Evolutionary conservation across 2,113 vertebrate species (phyloP), one percentile per base, ranked within the genome.

Genomic region (Proteles cristata): DNA sequence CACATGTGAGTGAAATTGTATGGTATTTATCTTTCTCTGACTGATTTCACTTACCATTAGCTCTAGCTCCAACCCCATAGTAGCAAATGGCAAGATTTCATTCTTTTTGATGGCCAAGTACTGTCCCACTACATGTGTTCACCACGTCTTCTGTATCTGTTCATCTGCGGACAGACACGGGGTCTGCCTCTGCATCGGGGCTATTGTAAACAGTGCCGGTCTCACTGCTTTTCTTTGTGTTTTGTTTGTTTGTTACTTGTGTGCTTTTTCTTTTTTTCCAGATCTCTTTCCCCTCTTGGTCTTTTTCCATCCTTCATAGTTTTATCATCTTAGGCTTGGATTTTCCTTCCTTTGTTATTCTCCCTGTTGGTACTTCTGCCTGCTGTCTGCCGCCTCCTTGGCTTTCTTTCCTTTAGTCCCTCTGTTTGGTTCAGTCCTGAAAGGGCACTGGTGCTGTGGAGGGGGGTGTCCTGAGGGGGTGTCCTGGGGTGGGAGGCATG

Each of bases 121-220:
- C 1, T 43, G 7, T 16, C 45, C 74, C 43, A 7, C 28, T 8
- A 28, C 2, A 2, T 14, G 5, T 4, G 1, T 28, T 1, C 7
- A 9, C 43, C 43, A 1, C 3, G 11, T 17, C 26, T 8, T 45
- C 73, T 16, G 16, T 4, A 9, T 15, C 74, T 14, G 0, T 48
- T 8, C 4, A 0, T 77, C 26, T 4, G 4, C 7, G 14, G 7
- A 0, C 2, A 43, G 43, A 45, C 43, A 16, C 23, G 17, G 7
- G 26, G 23, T 14, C 74, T 31, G 74, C 74, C 31, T 48, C 43
- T 26, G 21, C 14, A 16, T 9, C 74, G 12, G 48, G 15, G 74
- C 74, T 31, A 4, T 48, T 5, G 4, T 77, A 26, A 31, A 4
- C 17, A 31, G 45, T 25, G 11, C 73, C 15, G 0, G 43, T 9